A percentile compares a stretch with the other conserved stretches of the same genome.
These are phyloP conservation scores for Micrasema longulum DNA, from an alignment of 1,140 invertebrate genomes.

Conservation along the genomic window DNA sequence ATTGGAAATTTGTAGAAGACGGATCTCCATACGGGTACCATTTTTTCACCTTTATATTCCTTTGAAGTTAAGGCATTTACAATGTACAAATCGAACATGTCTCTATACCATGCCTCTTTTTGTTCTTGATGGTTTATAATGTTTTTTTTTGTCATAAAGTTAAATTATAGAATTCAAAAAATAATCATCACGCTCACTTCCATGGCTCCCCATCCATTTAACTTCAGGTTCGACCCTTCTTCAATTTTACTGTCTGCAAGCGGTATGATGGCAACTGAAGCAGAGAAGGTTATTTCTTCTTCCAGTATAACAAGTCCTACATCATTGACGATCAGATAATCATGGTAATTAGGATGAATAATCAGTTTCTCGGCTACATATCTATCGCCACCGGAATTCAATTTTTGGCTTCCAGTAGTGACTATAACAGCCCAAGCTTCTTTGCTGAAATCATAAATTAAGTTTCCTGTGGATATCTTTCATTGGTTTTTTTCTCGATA, in stretches of 20 bases:
- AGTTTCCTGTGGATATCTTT: too few relatives aligned
- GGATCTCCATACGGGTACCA: too few relatives aligned
- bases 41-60: too few relatives aligned
- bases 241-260: neutral
- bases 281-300: neutral
- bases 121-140: too few relatives aligned
- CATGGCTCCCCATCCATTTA: conserved; percentile 40
- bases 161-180: too few relatives aligned
- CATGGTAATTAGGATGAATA: conserved; percentile 11
- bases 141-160: too few relatives aligned
- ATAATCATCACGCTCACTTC: too few relatives aligned
- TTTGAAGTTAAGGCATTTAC: too few relatives aligned
- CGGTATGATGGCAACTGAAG: neutral
- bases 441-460: conserved; percentile 28
- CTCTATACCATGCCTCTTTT: too few relatives aligned
- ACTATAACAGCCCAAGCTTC: conserved; percentile 4
- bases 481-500: too few relatives aligned
- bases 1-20: too few relatives aligned
- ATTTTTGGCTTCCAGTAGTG: neutral
- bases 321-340: conserved; percentile 1
- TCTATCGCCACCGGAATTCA: conserved; percentile 1
- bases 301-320: conserved; percentile 1
- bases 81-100: too few relatives aligned
- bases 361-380: neutral
- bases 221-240: neutral